Evolutionary conservation across 2,797 vertebrate species (phyloP).

Genomic region (Gymnodraco acuticeps): DNA sequence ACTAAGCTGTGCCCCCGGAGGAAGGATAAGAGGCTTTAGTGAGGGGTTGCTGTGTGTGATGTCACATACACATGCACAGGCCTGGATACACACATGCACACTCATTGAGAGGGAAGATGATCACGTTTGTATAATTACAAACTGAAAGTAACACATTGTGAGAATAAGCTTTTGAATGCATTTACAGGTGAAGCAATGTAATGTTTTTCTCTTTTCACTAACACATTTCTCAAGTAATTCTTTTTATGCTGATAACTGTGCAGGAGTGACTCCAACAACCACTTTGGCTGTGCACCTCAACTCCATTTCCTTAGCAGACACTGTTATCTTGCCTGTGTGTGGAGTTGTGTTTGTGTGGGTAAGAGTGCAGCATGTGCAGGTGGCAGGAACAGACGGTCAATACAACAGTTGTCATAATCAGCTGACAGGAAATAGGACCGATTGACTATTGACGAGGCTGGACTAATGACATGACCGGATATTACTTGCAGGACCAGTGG

Average conservation of each 20-base stretch:
- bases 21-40: conserved; percentile 82
- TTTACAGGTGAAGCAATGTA: conserved; percentile 39
- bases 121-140: conserved; percentile 33
- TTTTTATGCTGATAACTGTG: conserved; percentile 28
- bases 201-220: conserved; percentile 16
- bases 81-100: conserved; percentile 24
- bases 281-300: conserved; percentile 34
- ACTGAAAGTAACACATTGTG: conserved; percentile 42
- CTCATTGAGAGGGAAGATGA: conserved; percentile 18
- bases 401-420: conserved; percentile 24
- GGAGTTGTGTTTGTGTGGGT: conserved; percentile 6
- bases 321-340: conserved; percentile 51
- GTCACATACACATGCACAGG: conserved; percentile 55
- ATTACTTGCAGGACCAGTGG: conserved; percentile 23
- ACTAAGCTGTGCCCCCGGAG: conserved; percentile 80
- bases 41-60: conserved; percentile 71
- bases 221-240: conserved; percentile 16
- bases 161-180: conserved; percentile 16
- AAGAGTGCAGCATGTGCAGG: conserved; percentile 28
- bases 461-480: conserved; percentile 38
- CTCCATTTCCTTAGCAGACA: conserved; percentile 62
- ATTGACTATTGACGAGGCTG: conserved; percentile 31
- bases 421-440: conserved; percentile 40
- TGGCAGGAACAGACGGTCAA: conserved; percentile 47
- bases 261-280: conserved; percentile 35